Percentiles rank a stretch among this genome's conserved stretches.
Conservation (phyloP, 2,797 vertebrate genomes). For the Neomorphus geoffroyi region DNA sequence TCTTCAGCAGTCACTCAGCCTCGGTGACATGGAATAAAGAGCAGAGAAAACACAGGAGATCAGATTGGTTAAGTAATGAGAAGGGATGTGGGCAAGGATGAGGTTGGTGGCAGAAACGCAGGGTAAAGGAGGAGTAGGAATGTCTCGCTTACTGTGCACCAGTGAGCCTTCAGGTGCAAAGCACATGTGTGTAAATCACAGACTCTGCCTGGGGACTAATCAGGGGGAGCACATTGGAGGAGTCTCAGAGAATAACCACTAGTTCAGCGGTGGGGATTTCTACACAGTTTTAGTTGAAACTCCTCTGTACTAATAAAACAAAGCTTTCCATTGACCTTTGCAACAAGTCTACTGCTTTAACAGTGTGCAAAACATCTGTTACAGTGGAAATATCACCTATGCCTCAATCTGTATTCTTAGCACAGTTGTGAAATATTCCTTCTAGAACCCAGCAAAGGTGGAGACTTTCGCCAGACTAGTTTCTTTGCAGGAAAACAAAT, state of each 20-base stretch:
- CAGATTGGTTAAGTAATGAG: conserved; percentile 9
- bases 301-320: background rate
- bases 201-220: background rate
- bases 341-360: background rate
- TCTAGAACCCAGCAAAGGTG: background rate
- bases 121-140: background rate
- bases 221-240: background rate
- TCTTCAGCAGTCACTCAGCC: conserved; percentile 67
- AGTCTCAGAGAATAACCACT: background rate
- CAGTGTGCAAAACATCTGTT: background rate
- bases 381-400: background rate
- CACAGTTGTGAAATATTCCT: background rate
- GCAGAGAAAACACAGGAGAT: conserved; percentile 64
- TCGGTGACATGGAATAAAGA: conserved; percentile 66
- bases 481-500: conserved; percentile 1
- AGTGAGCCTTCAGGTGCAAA: background rate
- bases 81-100: background rate
- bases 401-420: background rate
- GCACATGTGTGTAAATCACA: background rate
- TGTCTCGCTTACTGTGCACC: background rate
- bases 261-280: background rate
- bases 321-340: background rate
- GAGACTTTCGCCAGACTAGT: background rate
- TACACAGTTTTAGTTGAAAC: background rate
- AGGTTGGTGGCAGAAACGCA: background rate